phyloP scores from a whole-genome alignment of 2,113 vertebrate species.

The Nibea albiflora region DNA sequence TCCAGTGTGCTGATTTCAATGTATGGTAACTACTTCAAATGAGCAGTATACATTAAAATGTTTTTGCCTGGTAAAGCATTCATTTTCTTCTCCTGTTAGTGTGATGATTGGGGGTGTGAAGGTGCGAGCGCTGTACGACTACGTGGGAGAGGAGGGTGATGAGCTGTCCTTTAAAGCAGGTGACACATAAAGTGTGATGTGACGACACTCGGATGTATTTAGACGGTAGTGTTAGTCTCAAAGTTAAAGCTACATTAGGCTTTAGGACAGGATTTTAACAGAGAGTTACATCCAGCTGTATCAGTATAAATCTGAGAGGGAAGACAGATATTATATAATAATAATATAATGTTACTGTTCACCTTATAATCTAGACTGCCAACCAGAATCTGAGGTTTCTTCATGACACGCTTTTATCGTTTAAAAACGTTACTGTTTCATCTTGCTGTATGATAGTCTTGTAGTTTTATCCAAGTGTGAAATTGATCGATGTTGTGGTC shows the following conservation, averaged over 20 bases:
- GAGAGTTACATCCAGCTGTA: slow-evolving; percentile 13
- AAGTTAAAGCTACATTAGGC: slow-evolving; percentile 1
- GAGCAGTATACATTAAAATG: not conserved
- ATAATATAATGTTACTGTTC: not conserved
- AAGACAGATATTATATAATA: too few species aligned
- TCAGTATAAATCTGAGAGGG: not conserved
- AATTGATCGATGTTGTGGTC: too few species aligned
- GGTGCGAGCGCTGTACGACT: slow-evolving; percentile 84
- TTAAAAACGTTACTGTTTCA: not conserved
- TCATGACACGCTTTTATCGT: not conserved
- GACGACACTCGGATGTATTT: not conserved
- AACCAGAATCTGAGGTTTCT: not conserved
- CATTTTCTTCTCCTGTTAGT: slow-evolving; percentile 56
- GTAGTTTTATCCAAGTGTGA: not conserved
- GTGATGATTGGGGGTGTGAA: slow-evolving; percentile 86
- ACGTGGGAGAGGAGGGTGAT: slow-evolving; percentile 82
- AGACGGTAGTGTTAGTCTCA: not conserved
- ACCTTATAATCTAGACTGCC: not conserved
- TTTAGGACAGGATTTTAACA: not conserved
- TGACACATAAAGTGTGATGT: slow-evolving; percentile 57
- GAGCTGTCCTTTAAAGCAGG: slow-evolving; percentile 87
- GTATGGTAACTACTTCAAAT: not conserved
- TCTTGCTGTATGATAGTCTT: not conserved
- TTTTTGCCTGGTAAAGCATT: not conserved
- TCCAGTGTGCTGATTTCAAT: not conserved